These are phyloP conservation scores for Catostylus mosaicus DNA, from an alignment of 30 jellyfish, hydroid and myxozoan genomes.

Conservation along the genomic window DNA sequence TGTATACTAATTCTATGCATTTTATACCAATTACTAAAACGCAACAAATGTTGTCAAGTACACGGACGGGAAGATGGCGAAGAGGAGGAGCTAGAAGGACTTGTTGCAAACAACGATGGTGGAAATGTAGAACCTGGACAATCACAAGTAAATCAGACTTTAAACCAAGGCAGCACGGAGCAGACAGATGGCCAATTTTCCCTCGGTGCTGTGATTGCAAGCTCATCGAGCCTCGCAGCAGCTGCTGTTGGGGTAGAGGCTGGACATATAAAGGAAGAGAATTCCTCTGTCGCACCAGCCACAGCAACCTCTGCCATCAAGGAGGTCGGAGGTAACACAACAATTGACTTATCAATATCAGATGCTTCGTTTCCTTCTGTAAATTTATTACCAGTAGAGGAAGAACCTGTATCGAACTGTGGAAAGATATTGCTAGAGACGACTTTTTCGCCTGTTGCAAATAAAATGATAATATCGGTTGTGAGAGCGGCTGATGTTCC, in stretches of 20 bases:
- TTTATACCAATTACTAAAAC: conserved; percentile 52
- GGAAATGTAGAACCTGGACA: conserved; percentile 10
- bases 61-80: conserved; percentile 74
- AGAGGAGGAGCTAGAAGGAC: conserved; percentile 55
- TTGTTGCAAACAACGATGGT: conserved; percentile 29
- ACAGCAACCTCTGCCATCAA: neutral
- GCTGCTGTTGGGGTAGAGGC: conserved; percentile 17
- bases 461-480: conserved; percentile 79
- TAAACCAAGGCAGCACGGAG: conserved; percentile 12
- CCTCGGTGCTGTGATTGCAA: conserved; percentile 28
- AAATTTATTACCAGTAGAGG: conserved; percentile 62
- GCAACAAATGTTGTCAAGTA: conserved; percentile 72
- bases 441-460: conserved; percentile 85
- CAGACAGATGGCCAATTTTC: conserved; percentile 32
- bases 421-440: conserved; percentile 75
- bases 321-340: conserved; percentile 48
- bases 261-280: neutral
- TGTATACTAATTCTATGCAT: conserved; percentile 48
- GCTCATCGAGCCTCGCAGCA: conserved; percentile 15
- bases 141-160: neutral
- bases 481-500: conserved; percentile 83
- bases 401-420: conserved; percentile 73
- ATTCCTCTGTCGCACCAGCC: conserved; percentile 11
- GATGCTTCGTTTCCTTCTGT: conserved; percentile 65
- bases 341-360: conserved; percentile 56